Conservation (phyloP, 2,113 vertebrate species). For the Mus spicilegus region DNA sequence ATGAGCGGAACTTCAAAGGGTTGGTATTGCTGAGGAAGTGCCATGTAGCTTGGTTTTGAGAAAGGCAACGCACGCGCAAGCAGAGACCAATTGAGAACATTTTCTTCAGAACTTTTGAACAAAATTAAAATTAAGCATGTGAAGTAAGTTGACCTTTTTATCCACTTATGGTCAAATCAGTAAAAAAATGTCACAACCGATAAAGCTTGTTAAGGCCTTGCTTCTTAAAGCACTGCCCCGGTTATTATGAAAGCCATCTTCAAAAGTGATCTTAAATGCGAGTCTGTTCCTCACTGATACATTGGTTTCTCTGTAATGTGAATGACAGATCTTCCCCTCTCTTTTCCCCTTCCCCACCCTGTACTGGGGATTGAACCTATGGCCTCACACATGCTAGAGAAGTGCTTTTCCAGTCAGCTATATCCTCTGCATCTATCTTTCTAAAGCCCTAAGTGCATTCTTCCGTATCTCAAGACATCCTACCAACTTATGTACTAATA, state of each 20-base stretch:
- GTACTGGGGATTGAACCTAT: not conserved
- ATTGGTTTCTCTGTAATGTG: not conserved
- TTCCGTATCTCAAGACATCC: not conserved
- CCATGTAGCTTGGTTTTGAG: not conserved
- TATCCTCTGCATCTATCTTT: not conserved
- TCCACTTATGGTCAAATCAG: not conserved
- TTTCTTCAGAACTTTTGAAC: conserved; percentile 34
- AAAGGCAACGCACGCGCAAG: not conserved
- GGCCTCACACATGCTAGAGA: not conserved
- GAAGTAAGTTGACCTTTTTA: not conserved
- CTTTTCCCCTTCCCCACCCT: not conserved
- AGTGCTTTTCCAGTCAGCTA: not conserved
- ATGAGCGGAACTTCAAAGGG: conserved; percentile 1
- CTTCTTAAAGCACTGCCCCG: not conserved
- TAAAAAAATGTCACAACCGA: not conserved
- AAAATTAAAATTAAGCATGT: not conserved
- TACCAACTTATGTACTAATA: not conserved
- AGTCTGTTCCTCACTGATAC: not conserved
- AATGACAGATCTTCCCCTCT: not conserved
- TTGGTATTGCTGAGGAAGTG: not conserved
- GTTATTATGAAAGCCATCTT: conserved; percentile 34
- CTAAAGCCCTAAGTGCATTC: not conserved
- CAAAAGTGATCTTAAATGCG: conserved; percentile 12
- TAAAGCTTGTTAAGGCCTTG: not conserved
- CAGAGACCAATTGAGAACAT: conserved; percentile 13